phyloP scores from a whole-genome alignment of 2,113 vertebrate genomes.

The Meleagris gallopavo region DNA sequence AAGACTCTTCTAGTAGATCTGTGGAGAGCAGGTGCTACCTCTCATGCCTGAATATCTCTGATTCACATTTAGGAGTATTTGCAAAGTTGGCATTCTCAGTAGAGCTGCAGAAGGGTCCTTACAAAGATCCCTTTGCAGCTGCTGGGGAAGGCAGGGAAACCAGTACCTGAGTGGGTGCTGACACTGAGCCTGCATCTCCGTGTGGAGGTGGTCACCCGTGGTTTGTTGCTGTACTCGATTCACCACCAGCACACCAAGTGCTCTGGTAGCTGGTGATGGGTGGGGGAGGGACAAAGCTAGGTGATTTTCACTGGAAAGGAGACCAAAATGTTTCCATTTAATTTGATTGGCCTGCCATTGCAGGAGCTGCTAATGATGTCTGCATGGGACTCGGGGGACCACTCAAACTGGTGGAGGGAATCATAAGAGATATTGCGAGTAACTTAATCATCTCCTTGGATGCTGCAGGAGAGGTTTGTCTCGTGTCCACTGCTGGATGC shows the following conservation, averaged over 20 bases:
- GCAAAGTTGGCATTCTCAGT: not conserved
- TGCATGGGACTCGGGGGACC: constrained; percentile 54
- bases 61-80: not conserved
- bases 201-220: accelerated
- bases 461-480: not conserved
- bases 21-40: not conserved
- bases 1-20: not conserved
- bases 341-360: constrained; percentile 67
- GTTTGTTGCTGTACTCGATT: not conserved
- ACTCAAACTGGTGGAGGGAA: constrained; percentile 59
- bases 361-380: constrained; percentile 68
- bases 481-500: constrained; percentile 6
- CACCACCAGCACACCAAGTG: not conserved
- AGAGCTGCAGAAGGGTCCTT: not conserved
- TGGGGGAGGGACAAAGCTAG: constrained; percentile 23
- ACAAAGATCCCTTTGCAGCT: not conserved
- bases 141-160: not conserved
- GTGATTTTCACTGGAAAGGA: constrained; percentile 48
- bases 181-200: not conserved
- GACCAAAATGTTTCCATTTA: constrained; percentile 67
- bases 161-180: not conserved
- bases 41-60: not conserved
- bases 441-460: constrained; percentile 62
- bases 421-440: constrained; percentile 53
- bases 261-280: not conserved